Evolutionary conservation across 1,140 invertebrate species (phyloP).

Genomic region (Drosophila kurseongensis): DNA sequence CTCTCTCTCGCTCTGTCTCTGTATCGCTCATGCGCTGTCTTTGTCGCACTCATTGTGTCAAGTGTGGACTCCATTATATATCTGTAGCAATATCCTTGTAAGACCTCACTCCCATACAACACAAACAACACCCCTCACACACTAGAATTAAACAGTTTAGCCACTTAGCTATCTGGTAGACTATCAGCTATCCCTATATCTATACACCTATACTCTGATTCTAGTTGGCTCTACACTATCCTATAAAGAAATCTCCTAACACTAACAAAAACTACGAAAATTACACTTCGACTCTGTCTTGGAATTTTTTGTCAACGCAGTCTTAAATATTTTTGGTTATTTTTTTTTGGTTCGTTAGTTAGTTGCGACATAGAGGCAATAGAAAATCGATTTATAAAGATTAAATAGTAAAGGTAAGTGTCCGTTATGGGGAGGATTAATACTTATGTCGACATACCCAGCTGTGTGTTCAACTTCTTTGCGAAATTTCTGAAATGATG

Average conservation of each 20-base stretch:
- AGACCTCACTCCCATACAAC: constrained; percentile 50
- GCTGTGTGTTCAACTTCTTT: constrained; percentile 40
- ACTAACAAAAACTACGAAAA: constrained; percentile 63
- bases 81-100: constrained; percentile 26
- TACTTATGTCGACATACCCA: constrained; percentile 50
- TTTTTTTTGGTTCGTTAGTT: constrained; percentile 45
- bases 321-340: constrained; percentile 1
- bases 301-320: constrained; percentile 68
- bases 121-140: constrained; percentile 46
- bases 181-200: constrained; percentile 41
- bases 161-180: constrained; percentile 26
- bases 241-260: constrained; percentile 38
- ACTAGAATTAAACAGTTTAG: constrained; percentile 34
- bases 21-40: constrained; percentile 18
- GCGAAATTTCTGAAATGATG: constrained; percentile 45
- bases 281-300: constrained; percentile 68
- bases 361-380: constrained; percentile 67
- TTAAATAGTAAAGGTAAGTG: constrained; percentile 69
- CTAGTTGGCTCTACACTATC: constrained; percentile 32
- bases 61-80: constrained; percentile 24
- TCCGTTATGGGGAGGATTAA: constrained; percentile 54
- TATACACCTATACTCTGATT: constrained; percentile 13
- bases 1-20: constrained; percentile 23
- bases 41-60: constrained; percentile 27
- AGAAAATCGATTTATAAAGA: constrained; percentile 72